A percentile compares a stretch with the other conserved stretches of the same genome.
Evolutionary conservation across 1,140 invertebrate genomes (phyloP).

Genomic region (Triops cancriformis): DNA sequence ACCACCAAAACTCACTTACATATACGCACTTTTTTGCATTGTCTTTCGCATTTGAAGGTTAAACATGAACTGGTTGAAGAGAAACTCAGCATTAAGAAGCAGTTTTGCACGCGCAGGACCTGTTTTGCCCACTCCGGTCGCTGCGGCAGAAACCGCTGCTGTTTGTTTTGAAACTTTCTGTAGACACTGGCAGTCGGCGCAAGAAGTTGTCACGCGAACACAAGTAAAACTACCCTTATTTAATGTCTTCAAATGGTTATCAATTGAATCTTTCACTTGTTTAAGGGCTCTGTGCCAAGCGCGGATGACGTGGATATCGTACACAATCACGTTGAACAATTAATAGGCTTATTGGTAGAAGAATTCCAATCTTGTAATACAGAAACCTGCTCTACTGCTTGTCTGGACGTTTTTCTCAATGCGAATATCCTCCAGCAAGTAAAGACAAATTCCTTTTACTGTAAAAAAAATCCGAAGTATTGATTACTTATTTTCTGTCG

Average conservation of each 20-base stretch:
- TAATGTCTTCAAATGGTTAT: not conserved
- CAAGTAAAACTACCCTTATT: conserved; percentile 42
- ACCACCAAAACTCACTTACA: not conserved
- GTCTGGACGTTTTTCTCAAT: conserved; percentile 63
- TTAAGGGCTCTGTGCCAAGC: conserved; percentile 40
- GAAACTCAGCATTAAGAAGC: conserved; percentile 32
- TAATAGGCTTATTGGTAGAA: conserved; percentile 75
- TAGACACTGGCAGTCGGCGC: conserved; percentile 87
- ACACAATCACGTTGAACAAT: conserved; percentile 84
- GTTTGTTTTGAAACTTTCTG: conserved; percentile 86
- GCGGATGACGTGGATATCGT: conserved; percentile 81
- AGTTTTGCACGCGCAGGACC: conserved; percentile 32
- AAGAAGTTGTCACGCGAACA: conserved; percentile 67
- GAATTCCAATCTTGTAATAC: conserved; percentile 54
- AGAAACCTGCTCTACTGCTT: conserved; percentile 49
- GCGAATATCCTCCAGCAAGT: conserved; percentile 69
- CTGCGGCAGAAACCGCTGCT: conserved; percentile 56
- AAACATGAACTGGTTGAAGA: conserved; percentile 36
- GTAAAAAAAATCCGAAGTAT: too few relatives aligned
- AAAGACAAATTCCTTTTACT: conserved; percentile 15
- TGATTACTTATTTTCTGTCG: not conserved
- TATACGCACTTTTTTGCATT: not conserved
- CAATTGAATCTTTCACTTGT: conserved; percentile 31
- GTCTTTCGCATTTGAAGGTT: not conserved
- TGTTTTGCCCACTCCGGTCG: conserved; percentile 37